Evolutionary conservation across 2,888 invertebrate species (phyloP).

Genomic region (Podabrus alpinus): DNA sequence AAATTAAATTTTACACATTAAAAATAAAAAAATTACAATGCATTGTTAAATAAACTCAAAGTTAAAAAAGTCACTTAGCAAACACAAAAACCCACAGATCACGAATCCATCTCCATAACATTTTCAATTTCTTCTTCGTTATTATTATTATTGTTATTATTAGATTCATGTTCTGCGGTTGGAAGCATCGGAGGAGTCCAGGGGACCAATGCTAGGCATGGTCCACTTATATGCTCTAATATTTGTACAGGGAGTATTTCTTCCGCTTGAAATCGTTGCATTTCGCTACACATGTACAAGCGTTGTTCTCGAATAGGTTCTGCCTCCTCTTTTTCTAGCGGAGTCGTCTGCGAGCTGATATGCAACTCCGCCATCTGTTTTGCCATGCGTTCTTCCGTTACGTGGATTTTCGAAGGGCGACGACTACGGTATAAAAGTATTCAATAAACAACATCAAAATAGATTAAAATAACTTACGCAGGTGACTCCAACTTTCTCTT

Average conservation of each 20-base stretch:
- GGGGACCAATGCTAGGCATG: constrained; percentile 78
- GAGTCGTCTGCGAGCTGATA: constrained; percentile 59
- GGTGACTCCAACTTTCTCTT: constrained; percentile 52
- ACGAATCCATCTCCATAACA: constrained; percentile 38
- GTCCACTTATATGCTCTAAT: constrained; percentile 67
- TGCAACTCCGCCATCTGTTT: constrained; percentile 77
- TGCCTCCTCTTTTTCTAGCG: constrained; percentile 40
- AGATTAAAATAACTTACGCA: constrained; percentile 44
- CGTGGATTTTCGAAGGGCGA: constrained; percentile 68
- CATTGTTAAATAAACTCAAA: neutral
- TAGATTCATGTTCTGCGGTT: constrained; percentile 38
- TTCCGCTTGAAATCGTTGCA: constrained; percentile 68
- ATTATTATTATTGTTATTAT: constrained; percentile 54
- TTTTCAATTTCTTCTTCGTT: constrained; percentile 55
- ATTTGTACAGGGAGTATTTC: constrained; percentile 70
- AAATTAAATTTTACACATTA: neutral
- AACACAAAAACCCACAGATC: neutral
- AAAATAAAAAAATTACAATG: neutral
- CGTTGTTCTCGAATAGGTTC: constrained; percentile 50
- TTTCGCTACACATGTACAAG: constrained; percentile 69
- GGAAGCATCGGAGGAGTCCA: constrained; percentile 71
- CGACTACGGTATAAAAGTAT: constrained; percentile 34
- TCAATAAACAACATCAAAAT: constrained; percentile 3
- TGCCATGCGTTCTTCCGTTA: constrained; percentile 84
- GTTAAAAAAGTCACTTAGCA: neutral